phyloP scores from a whole-genome alignment of 1,140 invertebrate genomes.

The Zeugodacus cucurbitae region DNA sequence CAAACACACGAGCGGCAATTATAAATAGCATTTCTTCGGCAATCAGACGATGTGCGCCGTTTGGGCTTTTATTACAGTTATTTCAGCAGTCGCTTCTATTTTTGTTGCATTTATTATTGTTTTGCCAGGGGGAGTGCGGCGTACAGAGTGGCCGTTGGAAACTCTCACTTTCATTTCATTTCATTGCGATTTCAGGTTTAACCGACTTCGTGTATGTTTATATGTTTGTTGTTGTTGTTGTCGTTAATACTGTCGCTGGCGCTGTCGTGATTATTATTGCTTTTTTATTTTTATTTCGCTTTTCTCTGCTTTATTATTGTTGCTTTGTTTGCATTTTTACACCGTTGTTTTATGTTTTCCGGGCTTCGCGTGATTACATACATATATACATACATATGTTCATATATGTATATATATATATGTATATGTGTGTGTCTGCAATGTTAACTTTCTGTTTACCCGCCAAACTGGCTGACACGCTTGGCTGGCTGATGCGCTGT shows the following conservation, averaged over 20 bases:
- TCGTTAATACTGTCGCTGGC: constrained; percentile 41
- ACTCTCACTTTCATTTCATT: constrained; percentile 42
- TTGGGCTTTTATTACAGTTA: neutral
- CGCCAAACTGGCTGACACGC: neutral
- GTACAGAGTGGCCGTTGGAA: neutral
- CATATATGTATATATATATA: neutral
- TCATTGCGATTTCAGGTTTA: constrained; percentile 25
- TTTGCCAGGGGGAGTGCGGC: too few relatives aligned
- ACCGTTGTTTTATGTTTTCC: constrained; percentile 24
- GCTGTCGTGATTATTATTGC: neutral
- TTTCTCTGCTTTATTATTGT: neutral
- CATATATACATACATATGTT: neutral
- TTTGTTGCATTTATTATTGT: neutral
- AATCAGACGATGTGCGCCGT: too few relatives aligned
- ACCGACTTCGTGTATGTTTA: neutral
- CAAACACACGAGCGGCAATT: neutral
- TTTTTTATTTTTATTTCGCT: constrained; percentile 3
- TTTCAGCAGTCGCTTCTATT: neutral
- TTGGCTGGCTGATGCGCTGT: neutral
- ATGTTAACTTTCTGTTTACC: neutral
- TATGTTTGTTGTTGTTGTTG: constrained; percentile 36
- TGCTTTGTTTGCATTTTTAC: constrained; percentile 13
- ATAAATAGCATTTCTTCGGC: neutral
- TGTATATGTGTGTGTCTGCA: neutral
- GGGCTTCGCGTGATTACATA: neutral